Evolutionary conservation across 2,113 vertebrate species (phyloP), one percentile per base, ranked within the genome.

Genomic region (Corapipo altera): DNA sequence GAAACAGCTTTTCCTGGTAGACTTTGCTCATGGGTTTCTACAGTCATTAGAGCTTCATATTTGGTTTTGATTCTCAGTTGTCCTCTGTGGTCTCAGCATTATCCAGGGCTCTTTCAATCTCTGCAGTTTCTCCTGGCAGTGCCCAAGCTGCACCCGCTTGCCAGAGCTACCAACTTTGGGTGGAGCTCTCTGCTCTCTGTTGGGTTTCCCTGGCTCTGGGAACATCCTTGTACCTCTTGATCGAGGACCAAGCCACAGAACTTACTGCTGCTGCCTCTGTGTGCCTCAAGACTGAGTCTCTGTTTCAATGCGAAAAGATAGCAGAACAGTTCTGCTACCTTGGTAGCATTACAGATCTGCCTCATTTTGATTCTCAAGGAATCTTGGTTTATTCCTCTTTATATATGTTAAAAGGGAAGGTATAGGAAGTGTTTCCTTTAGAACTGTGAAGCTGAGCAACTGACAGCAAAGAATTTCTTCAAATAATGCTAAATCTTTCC

Each of bases 131-230:
- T 74, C 5, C 15, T 37, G 15, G 1, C 11, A 48, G 48, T 5
- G 14, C 11, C 16, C 16, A 65, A 41, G 26, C 7, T 2, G 0
- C 1, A 3, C 21, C 35, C 73, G 6, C 8, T 86, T 12, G 9
- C 3, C 7, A 37, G 35, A 86, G 7, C 32, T 66, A 4, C 4
- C 6, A 7, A 16, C 9, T 51, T 11, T 12, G 23, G 14, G 8
- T 4, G 1, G 5, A 10, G 5, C 5, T 55, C 32, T 52, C 23
- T 39, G 41, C 1, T 49, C 51, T 49, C 32, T 17, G 2, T 15
- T 2, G 0, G 3, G 1, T 39, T 61, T 37, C 6, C 5, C 13
- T 44, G 27, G 8, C 8, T 28, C 19, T 0, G 0, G 2, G 21
- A 72, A 15, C 1, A 5, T 3, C 23, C 3, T 8, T 32, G 6